Evolutionary conservation across 2,888 invertebrate species (phyloP), one percentile per base, ranked within the genome.

Genomic region (Drosophila villosipedis): DNA sequence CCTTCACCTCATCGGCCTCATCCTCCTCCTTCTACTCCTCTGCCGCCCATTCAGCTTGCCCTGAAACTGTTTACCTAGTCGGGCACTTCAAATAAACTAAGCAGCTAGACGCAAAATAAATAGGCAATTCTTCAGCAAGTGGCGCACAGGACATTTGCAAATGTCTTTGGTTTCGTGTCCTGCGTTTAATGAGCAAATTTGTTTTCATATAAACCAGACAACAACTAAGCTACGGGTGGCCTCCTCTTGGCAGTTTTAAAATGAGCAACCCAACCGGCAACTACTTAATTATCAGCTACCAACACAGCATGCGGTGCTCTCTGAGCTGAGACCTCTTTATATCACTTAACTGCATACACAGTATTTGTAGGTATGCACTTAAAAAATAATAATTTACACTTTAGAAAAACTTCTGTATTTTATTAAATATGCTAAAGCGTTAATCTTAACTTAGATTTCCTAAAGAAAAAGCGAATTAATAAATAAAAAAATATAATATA

Each of bases 181-280:
- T 55, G 68, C 59, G 70, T 70, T 73, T 91, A 91, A 91, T 90
- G 91, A 90, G 84, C 83, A 90, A 76, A 90, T 91, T 91, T 89
- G 77, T 89, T 90, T 81, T 82, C 91, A 91, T 89, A 85, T 85
- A 89, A 80, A 70, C 37, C 64, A 78, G 87, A 80, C 82, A 65
- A 67, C 54, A 71, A 89, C 80, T 76, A 88, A 84, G 89, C 83
- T 55, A 55, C 61, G 55, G 68, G 58, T 55, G 49, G 55, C 62
- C 70, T 64, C 33, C 55, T 50, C 79, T 74, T 81, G 85, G 78
- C 89, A 82, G 75, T 78, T 85, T 90, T 91, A 78, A 88, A 82
- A 88, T 82, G 83, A 86, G 84, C 84, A 89, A 52, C 59, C 62
- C 87, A 58, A 68, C 72, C 68, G 55, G 60, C 65, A 69, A 80